Conservation (phyloP, 1,140 invertebrate genomes). For the Saccostrea cuccullata region DNA sequence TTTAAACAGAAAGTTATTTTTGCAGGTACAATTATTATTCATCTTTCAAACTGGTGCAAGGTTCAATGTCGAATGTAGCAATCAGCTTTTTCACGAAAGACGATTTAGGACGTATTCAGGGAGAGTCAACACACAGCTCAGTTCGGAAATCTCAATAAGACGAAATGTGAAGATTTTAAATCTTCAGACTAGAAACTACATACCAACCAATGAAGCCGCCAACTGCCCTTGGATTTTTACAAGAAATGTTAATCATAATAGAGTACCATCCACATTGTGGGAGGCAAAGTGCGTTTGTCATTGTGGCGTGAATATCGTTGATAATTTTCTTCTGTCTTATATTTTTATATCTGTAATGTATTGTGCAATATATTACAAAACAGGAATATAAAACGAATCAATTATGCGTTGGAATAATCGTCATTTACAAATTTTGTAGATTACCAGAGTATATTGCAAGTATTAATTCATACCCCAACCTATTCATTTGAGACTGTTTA, state of each 20-base stretch:
- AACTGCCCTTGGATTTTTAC: neutral
- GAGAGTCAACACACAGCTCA: constrained; percentile 1
- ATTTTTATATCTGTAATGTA: no score
- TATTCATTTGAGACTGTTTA: no score
- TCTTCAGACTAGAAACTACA: neutral
- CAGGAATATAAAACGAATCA: no score
- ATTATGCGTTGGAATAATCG: no score
- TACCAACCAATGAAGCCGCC: neutral
- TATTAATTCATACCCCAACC: no score
- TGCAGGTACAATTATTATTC: no score
- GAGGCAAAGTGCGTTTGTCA: neutral
- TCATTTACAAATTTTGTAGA: no score
- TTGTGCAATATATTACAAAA: no score
- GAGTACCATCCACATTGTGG: neutral
- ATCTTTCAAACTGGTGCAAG: no score
- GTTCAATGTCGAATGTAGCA: neutral
- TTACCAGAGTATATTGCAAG: no score
- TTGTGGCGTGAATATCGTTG: neutral
- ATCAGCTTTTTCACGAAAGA: neutral
- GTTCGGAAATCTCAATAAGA: neutral
- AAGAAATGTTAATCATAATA: neutral
- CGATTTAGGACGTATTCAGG: neutral
- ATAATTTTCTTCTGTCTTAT: no score
- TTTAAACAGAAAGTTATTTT: no score
- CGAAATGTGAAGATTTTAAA: neutral